phyloP scores from a whole-genome alignment of 2,888 invertebrate species.

The Drosophila macrospina region DNA sequence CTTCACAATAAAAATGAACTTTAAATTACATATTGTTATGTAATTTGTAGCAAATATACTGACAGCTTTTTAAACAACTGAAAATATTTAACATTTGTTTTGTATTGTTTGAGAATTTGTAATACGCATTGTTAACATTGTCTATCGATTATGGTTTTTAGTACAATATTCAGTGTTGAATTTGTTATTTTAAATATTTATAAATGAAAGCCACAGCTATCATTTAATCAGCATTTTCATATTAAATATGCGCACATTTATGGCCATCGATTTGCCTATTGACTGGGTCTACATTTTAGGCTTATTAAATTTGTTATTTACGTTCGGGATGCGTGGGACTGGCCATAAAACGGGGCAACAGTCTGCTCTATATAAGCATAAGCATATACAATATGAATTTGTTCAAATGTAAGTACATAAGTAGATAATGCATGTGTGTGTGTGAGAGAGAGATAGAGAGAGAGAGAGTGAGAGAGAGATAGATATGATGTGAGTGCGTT shows the following conservation, averaged over 20 bases:
- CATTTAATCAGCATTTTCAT: constrained; percentile 8
- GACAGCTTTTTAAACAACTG: no score
- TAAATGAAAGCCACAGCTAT: constrained; percentile 11
- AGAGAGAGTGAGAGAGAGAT: no score
- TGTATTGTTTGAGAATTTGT: no score
- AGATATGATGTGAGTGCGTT: not conserved
- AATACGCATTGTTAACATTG: no score
- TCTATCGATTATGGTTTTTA: no score
- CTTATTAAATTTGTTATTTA: constrained; percentile 78
- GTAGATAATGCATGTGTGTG: constrained; percentile 37
- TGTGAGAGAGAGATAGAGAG: no score
- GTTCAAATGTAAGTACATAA: constrained; percentile 34
- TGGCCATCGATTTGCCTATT: not conserved
- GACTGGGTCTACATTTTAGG: constrained; percentile 46
- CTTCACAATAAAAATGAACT: no score
- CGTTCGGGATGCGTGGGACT: constrained; percentile 55
- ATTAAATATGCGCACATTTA: constrained; percentile 15
- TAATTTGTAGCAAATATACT: no score
- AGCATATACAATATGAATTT: constrained; percentile 20
- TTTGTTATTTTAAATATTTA: not conserved
- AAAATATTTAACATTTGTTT: no score
- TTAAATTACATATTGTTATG: no score
- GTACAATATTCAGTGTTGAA: not conserved
- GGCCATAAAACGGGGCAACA: constrained; percentile 35
- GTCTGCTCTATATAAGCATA: constrained; percentile 26